Base-by-base conservation (phyloP, 92 coral and sea anemone genomes). In the Pocillopora meandrina region DNA sequence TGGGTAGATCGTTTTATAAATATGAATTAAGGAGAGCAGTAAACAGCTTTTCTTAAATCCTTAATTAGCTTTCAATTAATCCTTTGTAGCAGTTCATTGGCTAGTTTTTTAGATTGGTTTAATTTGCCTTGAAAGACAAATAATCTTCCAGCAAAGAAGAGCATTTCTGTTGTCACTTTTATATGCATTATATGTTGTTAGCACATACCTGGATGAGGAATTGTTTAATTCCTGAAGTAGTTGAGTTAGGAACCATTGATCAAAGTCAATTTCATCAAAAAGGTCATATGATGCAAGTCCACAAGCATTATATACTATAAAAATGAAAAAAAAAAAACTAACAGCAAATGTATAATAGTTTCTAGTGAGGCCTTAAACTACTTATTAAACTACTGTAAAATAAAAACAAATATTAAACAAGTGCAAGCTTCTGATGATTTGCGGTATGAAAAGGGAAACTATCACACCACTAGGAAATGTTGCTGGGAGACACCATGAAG, bases 201-300 rank as follows among this genome's bases (percentile, higher is more conserved):
- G 52, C n/a, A 36, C 91, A 52, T 82, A 96, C 98, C 97, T 90
- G 26, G 93, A 82, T 0, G 98, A 92, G 10, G 89, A 84, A 79
- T 87, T 92, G 73, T 87, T 94, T 89, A 96, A 85, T 82, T 96
- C 98, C 65, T 87, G 74, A 56, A 78, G 49, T 56, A 96, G 86
- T 23, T 91, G 88, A 60, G 77, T 91, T 21, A 88, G 86, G 77
- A 96, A 94, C 98, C 98, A 96, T 5, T 75, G 82, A 81, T 96
- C 98, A 81, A 96, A 96, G 82, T 94, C 95, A 19, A 96, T 78
- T 68, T 94, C 98, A 66, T 92, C 98, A 75, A 92, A 96, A 21
- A 96, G 94, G 85, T 96, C 91, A 74, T 96, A 96, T 23, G 98
- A 92, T 1, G 96, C 95, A 36, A 96, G 90, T 12, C 98, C 98